Evolutionary conservation across 2,113 vertebrate species (phyloP).

Genomic region (Stigmatopora argus): DNA sequence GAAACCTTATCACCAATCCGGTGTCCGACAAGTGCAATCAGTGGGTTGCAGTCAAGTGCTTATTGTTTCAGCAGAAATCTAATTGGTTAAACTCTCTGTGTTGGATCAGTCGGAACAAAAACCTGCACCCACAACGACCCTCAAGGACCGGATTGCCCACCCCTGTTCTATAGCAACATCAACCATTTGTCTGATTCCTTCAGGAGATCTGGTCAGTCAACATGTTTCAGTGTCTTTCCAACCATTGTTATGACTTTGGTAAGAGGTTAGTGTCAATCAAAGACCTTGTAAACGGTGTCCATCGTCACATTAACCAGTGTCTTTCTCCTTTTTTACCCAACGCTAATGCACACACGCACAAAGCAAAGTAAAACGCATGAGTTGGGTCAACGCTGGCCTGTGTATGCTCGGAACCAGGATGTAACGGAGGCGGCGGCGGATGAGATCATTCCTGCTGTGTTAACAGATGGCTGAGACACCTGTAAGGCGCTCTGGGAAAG

Average conservation of each 20-base stretch:
- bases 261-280: not conserved
- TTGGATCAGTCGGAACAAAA: too few relatives aligned
- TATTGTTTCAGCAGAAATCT: too few relatives aligned
- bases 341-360: not conserved
- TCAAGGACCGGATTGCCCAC: too few relatives aligned
- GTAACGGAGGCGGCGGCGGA: slow-evolving; percentile 91
- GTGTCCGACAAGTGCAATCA: too few relatives aligned
- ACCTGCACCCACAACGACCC: too few relatives aligned
- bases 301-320: not conserved
- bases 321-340: not conserved
- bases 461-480: slow-evolving; percentile 79
- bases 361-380: not conserved
- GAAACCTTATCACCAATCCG: too few relatives aligned
- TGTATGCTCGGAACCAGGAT: slow-evolving; percentile 91
- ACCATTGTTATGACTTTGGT: not conserved
- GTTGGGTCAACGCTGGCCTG: slow-evolving; percentile 82
- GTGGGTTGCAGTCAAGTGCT: too few relatives aligned
- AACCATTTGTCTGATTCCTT: not conserved
- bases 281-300: not conserved
- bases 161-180: not conserved
- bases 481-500: slow-evolving; percentile 87
- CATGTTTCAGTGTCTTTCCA: not conserved
- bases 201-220: not conserved
- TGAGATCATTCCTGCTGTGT: slow-evolving; percentile 90
- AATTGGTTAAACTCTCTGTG: too few relatives aligned